Conservation (phyloP, 2,797 vertebrate genomes). For the Onychomys leucogaster region DNA sequence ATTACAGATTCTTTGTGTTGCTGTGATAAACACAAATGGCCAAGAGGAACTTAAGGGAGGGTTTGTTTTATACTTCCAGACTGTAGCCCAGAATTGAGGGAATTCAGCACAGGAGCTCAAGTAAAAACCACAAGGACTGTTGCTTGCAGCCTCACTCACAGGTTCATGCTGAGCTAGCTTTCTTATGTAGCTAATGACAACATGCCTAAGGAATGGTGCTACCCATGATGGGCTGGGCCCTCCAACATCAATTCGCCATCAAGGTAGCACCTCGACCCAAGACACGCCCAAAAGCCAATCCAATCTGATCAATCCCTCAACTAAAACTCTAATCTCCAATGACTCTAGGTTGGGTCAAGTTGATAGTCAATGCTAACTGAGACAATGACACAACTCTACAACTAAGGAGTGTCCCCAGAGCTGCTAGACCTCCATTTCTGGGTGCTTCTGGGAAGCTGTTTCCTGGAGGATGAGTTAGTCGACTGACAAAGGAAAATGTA, state of each 20-base stretch:
- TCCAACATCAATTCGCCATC: neutral
- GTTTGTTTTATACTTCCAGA: neutral
- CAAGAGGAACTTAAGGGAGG: neutral
- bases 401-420: neutral
- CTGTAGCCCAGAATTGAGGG: neutral
- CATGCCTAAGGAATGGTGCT: neutral
- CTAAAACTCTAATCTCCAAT: neutral
- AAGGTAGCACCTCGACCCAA: neutral
- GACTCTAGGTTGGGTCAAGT: neutral
- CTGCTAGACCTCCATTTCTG: neutral
- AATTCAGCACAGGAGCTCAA: neutral
- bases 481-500: neutral
- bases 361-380: neutral
- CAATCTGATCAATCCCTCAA: neutral
- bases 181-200: neutral
- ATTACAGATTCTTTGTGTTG: neutral
- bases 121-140: neutral
- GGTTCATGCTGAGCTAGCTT: neutral
- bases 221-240: neutral
- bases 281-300: neutral
- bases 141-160: neutral
- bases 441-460: neutral
- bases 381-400: neutral
- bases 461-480: neutral
- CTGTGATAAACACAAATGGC: neutral